Base-by-base conservation (phyloP, 2,113 vertebrate genomes). In the Oreochromis aureus region DNA sequence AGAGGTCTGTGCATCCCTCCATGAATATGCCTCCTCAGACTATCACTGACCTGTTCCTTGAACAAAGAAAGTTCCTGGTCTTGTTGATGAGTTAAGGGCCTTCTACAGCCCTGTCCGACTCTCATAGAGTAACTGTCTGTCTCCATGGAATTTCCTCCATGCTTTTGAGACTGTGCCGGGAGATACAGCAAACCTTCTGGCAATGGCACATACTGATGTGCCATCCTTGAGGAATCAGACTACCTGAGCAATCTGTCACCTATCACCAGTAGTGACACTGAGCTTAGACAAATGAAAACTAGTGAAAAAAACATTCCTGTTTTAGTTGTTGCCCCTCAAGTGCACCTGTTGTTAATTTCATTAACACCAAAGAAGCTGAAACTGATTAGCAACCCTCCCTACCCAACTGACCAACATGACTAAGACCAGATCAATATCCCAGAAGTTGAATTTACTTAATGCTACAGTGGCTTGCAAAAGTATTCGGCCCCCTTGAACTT, bases 141-240 rank as follows among this genome's bases (percentile, higher is more conserved):
- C 61, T 66, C 6, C 61, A 19, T 36, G 6, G 0, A 66, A n/a
- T 3, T 34, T 36, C 61, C 32, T 66, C 36, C 32, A n/a, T 4
- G 11, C 61, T 36, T 36, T 66, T 66, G 61, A 66, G 6, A 66
- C 61, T 36, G 61, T 36, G 18, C 32, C 4, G 2, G 18, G 32
- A 66, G 61, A 36, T 18, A 66, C 61, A 66, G 32, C 18, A 66
- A 66, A 66, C 32, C 61, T 36, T 66, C 32, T 36, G 2, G 18
- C 61, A 66, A 36, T n/a, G 32, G 10, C 34, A 39, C 10, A n/a
- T n/a, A 66, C 34, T 66, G 2, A 66, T 66, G 61, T 66, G 61
- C 34, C 34, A 7, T 66, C 61, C 34, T 66, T 39, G 61, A 66
- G 61, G 10, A 0, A 12, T 66, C 6, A 0, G 10, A 4, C 34